A percentile compares a stretch with the other conserved stretches of the same genome.
Conservation (phyloP, 2,797 vertebrate species). For the Bovichtus diacanthus region DNA sequence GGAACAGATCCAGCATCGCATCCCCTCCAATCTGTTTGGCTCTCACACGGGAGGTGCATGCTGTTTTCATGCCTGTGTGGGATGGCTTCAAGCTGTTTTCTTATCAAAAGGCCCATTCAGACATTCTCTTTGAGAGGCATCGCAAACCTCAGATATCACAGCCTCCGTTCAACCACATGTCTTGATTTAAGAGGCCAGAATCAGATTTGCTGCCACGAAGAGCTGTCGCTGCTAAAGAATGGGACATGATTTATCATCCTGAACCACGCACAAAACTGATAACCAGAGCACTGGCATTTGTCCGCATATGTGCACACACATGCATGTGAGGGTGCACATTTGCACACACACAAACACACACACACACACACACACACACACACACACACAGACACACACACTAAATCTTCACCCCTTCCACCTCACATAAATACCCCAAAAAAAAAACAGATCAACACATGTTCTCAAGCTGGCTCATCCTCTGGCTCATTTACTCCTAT, state of each 20-base stretch:
- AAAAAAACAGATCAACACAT: constrained; percentile 65
- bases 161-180: constrained; percentile 83
- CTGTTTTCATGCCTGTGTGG: constrained; percentile 86
- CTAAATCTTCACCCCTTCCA: constrained; percentile 45
- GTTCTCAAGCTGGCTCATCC: constrained; percentile 63
- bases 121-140: constrained; percentile 82
- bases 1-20: constrained; percentile 83
- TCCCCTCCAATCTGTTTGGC: constrained; percentile 86
- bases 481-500: constrained; percentile 61
- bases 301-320: constrained; percentile 39
- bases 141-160: constrained; percentile 80
- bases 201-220: constrained; percentile 78
- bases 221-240: constrained; percentile 78
- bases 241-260: constrained; percentile 77
- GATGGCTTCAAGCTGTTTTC: constrained; percentile 86
- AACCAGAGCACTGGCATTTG: constrained; percentile 67
- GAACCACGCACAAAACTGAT: constrained; percentile 71
- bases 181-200: constrained; percentile 82
- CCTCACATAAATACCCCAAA: constrained; percentile 61
- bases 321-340: neutral
- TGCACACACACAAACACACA: constrained; percentile 16
- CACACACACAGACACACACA: no score
- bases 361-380: no score
- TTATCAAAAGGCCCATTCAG: constrained; percentile 85
- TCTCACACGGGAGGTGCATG: constrained; percentile 84